Base-by-base conservation (phyloP, 2,113 vertebrate genomes). In the Nothoprocta perdicaria region DNA sequence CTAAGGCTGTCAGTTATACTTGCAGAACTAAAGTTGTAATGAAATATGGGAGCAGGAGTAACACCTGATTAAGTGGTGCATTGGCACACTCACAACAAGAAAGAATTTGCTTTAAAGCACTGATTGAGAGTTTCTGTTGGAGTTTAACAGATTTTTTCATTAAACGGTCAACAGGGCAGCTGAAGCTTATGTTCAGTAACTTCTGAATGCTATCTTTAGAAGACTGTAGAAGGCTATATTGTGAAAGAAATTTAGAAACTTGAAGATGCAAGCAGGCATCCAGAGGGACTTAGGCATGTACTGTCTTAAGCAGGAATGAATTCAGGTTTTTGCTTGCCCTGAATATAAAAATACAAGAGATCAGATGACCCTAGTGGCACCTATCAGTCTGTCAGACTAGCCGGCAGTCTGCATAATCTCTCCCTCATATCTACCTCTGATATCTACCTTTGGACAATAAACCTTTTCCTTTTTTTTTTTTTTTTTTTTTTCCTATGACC, bases 261-360 rank as follows among this genome's bases (percentile, higher is more conserved):
- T 71, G 60, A 33, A 87, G 60, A 29, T 68, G 31, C 55, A 74
- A 74, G 67, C 3, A 58, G 26, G 26, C 7, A 5, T 82, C 6
- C 8, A 61, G 75, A 12, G 73, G 55, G 60, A 50, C 67, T 62
- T 55, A 79, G 14, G 21, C 10, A 58, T 24, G 50, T 76, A 72
- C 26, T 92, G 40, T 67, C 65, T 69, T 63, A 66, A 89, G 87
- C 60, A 82, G 75, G 89, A 82, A 79, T 80, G 55, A 82, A 92
- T 93, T 58, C 60, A 76, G n/a, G 46, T 68, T 89, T 82, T 45
- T 73, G 29, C 60, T 66, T 58, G 4, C 19, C 78, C 78, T 78
- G 26, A 45, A 24, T 92, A 7, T 80, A 73, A 66, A 84, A 89
- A 40, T 29, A 43, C 21, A 14, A 24, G 50, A 73, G 72, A 84